Evolutionary conservation across 1,140 invertebrate species (phyloP).

Genomic region (Anoplophora glabripennis): DNA sequence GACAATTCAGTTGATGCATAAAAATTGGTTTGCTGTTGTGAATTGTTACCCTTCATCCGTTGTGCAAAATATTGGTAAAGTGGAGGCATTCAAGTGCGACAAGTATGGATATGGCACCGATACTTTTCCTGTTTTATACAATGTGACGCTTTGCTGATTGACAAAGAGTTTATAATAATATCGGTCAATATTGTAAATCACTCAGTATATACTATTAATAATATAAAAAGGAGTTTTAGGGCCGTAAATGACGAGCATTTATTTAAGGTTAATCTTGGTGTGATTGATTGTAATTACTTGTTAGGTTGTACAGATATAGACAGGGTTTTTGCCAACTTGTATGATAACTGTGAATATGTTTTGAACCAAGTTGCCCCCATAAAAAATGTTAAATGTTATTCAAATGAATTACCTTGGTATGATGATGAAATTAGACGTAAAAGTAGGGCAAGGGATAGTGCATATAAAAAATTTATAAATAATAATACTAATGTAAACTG

Average conservation of each 20-base stretch:
- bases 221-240: neutral
- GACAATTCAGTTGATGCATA: too few relatives aligned
- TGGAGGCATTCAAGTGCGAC: too few relatives aligned
- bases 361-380: conserved; percentile 1
- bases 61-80: too few relatives aligned
- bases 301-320: neutral
- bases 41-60: too few relatives aligned
- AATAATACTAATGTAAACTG: conserved; percentile 1
- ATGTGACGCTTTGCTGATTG: too few relatives aligned
- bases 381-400: conserved; percentile 1
- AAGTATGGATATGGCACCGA: too few relatives aligned
- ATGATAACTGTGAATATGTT: neutral
- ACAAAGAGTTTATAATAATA: too few relatives aligned
- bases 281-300: too few relatives aligned
- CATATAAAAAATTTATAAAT: conserved; percentile 6
- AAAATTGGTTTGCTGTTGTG: too few relatives aligned
- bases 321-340: too few relatives aligned
- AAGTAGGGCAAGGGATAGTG: conserved; percentile 5
- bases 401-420: conserved; percentile 12
- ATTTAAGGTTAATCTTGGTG: neutral
- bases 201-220: neutral
- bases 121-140: too few relatives aligned
- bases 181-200: neutral
- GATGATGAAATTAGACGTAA: conserved; percentile 1
- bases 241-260: conserved; percentile 3